Evolutionary conservation across 2,888 invertebrate species (phyloP).

Genomic region (Leptopilina syphax): DNA sequence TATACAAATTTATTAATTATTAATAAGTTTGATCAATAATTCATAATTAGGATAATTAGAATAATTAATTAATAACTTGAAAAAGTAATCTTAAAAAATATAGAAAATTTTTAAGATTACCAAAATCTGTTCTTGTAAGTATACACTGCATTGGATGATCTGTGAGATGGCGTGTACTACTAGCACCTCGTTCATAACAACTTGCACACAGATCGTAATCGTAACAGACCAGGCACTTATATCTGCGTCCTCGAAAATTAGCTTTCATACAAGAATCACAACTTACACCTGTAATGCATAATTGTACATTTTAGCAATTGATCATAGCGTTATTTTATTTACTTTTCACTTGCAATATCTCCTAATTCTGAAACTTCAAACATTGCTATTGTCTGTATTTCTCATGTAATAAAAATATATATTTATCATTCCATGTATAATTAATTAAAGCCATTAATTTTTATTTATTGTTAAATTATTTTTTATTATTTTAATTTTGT

Average conservation of each 20-base stretch:
- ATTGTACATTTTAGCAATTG: not conserved
- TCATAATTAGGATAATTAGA: no score
- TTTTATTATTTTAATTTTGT: no score
- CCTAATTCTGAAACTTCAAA: no score
- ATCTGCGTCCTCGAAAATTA: constrained; percentile 97
- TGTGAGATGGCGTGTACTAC: constrained; percentile 93
- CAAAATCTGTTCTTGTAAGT: constrained; percentile 96
- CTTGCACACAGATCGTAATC: constrained; percentile 99
- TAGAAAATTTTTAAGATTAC: constrained; percentile 77
- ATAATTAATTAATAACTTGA: not conserved
- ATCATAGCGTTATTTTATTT: no score
- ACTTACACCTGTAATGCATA: constrained; percentile 90
- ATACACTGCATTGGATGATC: constrained; percentile 99
- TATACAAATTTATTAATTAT: constrained; percentile 69
- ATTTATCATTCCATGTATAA: no score
- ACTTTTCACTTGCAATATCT: no score
- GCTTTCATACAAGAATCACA: constrained; percentile 99
- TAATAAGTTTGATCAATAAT: no score
- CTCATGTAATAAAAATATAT: no score
- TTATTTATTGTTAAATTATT: no score
- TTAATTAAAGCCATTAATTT: no score
- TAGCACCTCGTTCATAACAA: constrained; percentile 95
- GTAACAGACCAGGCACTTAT: constrained; percentile 99
- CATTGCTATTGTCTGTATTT: no score
- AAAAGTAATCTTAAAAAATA: not conserved